Conservation (phyloP, 2,113 vertebrate species). For the Heptranchias perlo region DNA sequence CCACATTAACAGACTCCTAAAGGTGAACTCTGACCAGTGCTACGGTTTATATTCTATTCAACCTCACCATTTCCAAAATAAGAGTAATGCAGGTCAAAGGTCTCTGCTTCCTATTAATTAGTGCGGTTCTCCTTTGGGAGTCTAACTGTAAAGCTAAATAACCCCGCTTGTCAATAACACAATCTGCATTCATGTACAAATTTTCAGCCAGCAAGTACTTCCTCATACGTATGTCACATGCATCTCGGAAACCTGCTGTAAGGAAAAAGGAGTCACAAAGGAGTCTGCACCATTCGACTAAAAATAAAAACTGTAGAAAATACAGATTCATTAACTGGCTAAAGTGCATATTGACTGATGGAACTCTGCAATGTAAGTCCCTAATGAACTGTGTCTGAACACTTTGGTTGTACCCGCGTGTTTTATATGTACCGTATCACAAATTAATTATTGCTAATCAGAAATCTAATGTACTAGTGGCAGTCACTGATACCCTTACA, state of each 20-base stretch:
- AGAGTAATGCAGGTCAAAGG: conserved; percentile 50
- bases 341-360: neutral
- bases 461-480: neutral
- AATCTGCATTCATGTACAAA: conserved; percentile 19
- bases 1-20: conserved; percentile 74
- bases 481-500: neutral
- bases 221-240: neutral
- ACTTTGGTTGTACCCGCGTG: too few relatives aligned
- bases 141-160: conserved; percentile 46
- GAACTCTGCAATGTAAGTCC: neutral
- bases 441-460: neutral
- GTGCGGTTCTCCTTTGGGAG: conserved; percentile 43
- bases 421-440: neutral
- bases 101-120: conserved; percentile 55
- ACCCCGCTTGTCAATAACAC: conserved; percentile 27
- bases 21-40: conserved; percentile 72
- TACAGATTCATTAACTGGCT: neutral
- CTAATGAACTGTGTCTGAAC: neutral
- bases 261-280: neutral
- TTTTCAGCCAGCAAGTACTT: neutral
- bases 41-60: conserved; percentile 61
- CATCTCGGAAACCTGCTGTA: neutral
- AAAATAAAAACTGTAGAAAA: neutral
- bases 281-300: neutral
- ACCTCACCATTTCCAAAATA: conserved; percentile 49